Evolutionary conservation across 2,797 vertebrate species (phyloP), one percentile per base, ranked within the genome.

Genomic region (Sciurus carolinensis): DNA sequence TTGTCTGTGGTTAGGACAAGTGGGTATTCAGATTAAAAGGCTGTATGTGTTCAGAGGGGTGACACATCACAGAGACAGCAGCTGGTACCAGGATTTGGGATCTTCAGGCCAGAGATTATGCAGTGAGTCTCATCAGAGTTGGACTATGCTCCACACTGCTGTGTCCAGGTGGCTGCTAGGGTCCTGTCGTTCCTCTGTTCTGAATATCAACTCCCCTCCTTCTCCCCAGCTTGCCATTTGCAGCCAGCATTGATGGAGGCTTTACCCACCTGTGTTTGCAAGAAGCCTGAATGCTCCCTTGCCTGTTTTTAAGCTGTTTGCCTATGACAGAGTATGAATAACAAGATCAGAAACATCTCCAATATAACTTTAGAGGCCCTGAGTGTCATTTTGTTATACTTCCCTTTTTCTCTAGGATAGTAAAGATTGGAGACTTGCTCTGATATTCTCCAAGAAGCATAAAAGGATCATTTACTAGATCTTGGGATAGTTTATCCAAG

Each of bases 261-360:
- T 84, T 3, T 91, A 12, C 54, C 13, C 88, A 30, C 88, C 81
- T 97, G 33, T 94, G 79, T 96, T 96, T 97, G 69, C 93, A 86
- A 94, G 95, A 87, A 95, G 66, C 75, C 69, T 50, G 90, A 97
- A 88, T 67, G 44, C 69, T 97, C 84, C 87, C 89, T 97, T 96
- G 79, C 11, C 69, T 97, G 12, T 92, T 97, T 98, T 98, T 95
- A 91, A 97, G 69, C 62, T n/a, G 17, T 98, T 98, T 97, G 33
- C 36, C 91, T 52, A 0, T 1, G 77, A 90, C 93, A 95, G 13
- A 57, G 1, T 87, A 85, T 96, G 96, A 97, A 97, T 98, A 98
- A 94, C 79, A 97, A 95, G 82, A 97, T 80, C 11, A 47, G 82
- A 96, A 97, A 69, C 11, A 52, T 96, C 77, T 97, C 87, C 97